Percentiles rank a stretch among this genome's conserved stretches.
Conservation (phyloP, 2,797 vertebrate species). For the Poeciliopsis infans region DNA sequence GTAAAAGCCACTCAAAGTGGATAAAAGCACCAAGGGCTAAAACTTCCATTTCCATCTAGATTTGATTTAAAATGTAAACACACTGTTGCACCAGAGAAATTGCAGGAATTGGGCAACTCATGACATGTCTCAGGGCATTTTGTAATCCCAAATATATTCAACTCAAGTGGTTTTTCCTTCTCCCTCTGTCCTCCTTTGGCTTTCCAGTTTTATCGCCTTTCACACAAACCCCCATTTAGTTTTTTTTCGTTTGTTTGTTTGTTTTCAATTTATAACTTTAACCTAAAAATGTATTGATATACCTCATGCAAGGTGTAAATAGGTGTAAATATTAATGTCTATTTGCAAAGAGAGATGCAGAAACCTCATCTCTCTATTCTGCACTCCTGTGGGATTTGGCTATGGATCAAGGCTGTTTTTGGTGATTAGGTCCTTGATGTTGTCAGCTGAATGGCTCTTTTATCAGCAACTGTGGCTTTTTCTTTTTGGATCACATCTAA, state of each 20-base stretch:
- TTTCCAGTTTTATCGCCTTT: background rate
- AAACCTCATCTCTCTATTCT: slow-evolving; percentile 58
- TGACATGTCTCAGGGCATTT: slow-evolving; percentile 54
- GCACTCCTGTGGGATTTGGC: slow-evolving; percentile 65
- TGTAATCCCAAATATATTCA: slow-evolving; percentile 51
- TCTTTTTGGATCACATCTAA: slow-evolving; percentile 54
- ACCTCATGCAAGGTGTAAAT: slow-evolving; percentile 54
- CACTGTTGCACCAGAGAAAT: slow-evolving; percentile 63
- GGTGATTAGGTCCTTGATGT: slow-evolving; percentile 76
- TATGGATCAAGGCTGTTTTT: slow-evolving; percentile 76
- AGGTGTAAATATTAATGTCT: slow-evolving; percentile 55
- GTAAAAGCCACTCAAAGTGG: slow-evolving; percentile 61
- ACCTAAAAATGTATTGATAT: slow-evolving; percentile 60
- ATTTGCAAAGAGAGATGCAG: slow-evolving; percentile 35
- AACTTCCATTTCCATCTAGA: slow-evolving; percentile 70
- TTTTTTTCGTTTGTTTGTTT: background rate
- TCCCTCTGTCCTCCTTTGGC: background rate
- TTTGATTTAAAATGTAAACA: slow-evolving; percentile 78
- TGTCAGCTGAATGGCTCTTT: slow-evolving; percentile 78
- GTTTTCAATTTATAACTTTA: slow-evolving; percentile 38
- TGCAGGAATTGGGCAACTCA: slow-evolving; percentile 54
- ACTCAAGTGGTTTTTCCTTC: slow-evolving; percentile 13
- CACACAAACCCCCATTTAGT: background rate
- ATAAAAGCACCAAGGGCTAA: slow-evolving; percentile 62
- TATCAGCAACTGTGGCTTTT: slow-evolving; percentile 67